A percentile compares a stretch with the other conserved stretches of the same genome.
Conservation (phyloP, 2,797 vertebrate species). For the Lacerta bilineata region DNA sequence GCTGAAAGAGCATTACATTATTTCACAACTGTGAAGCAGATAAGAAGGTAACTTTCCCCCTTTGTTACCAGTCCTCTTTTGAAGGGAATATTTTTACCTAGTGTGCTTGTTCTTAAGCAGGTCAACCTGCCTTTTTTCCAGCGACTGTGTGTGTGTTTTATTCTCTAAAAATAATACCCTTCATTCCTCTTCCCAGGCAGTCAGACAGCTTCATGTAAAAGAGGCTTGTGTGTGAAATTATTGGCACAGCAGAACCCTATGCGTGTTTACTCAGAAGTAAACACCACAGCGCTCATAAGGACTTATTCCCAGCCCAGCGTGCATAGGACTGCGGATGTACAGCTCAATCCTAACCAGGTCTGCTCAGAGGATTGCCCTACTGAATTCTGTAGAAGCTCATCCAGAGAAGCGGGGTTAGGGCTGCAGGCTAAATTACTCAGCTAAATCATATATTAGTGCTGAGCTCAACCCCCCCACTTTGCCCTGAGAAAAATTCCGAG, state of each 20-base stretch:
- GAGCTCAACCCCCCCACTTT: not conserved
- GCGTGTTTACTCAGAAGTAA: not conserved
- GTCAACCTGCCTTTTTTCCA: not conserved
- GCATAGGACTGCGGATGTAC: too few species aligned
- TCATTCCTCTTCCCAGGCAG: not conserved
- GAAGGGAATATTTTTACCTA: not conserved
- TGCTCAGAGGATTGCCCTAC: not conserved
- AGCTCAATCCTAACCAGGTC: too few species aligned
- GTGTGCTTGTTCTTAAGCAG: not conserved
- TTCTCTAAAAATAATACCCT: not conserved
- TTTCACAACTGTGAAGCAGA: conserved; percentile 3
- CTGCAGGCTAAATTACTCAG: not conserved
- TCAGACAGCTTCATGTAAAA: not conserved
- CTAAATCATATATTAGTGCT: not conserved
- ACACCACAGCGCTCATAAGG: not conserved
- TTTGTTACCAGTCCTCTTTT: not conserved
- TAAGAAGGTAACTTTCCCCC: not conserved
- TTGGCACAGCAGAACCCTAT: not conserved
- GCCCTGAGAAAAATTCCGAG: not conserved
- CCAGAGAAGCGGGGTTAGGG: not conserved
- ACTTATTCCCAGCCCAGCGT: too few species aligned
- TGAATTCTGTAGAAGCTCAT: not conserved
- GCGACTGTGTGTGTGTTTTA: not conserved
- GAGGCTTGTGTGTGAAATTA: not conserved
- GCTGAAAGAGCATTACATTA: not conserved